Evolutionary conservation across 2,888 invertebrate species (phyloP).

Genomic region (Orchesella flavescens): DNA sequence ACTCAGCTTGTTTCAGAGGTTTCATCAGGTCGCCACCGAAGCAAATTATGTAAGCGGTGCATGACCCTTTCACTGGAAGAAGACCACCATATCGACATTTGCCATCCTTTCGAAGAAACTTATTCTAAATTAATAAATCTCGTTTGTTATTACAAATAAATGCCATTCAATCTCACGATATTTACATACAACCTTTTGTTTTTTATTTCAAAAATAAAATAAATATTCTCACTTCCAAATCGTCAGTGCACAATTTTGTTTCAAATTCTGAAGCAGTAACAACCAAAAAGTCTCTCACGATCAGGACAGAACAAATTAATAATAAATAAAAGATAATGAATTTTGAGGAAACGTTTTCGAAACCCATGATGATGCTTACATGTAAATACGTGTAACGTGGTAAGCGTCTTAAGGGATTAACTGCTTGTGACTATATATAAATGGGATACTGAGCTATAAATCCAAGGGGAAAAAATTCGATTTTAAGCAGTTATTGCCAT

Average conservation of each 20-base stretch:
- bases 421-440: no score
- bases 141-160: background rate
- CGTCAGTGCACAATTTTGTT: slow-evolving; percentile 30
- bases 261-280: background rate
- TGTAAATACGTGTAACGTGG: no score
- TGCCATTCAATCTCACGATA: background rate
- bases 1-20: slow-evolving; percentile 23
- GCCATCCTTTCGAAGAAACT: slow-evolving; percentile 19
- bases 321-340: no score
- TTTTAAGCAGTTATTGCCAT: no score
- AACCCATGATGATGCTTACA: no score
- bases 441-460: no score
- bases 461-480: no score
- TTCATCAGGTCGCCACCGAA: slow-evolving; percentile 27
- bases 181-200: no score
- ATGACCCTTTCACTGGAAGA: slow-evolving; percentile 41
- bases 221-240: slow-evolving; percentile 38
- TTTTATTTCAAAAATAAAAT: no score
- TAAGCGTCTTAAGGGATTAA: no score
- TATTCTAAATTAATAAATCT: slow-evolving; percentile 7
- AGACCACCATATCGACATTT: slow-evolving; percentile 30
- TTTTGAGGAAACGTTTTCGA: no score
- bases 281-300: background rate
- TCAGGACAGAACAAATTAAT: no score
- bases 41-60: slow-evolving; percentile 25